A percentile compares a stretch with the other conserved stretches of the same genome.
These are phyloP conservation scores for Platycheirus albimanus DNA, from an alignment of 2,888 invertebrate genomes.

Conservation along the genomic window DNA sequence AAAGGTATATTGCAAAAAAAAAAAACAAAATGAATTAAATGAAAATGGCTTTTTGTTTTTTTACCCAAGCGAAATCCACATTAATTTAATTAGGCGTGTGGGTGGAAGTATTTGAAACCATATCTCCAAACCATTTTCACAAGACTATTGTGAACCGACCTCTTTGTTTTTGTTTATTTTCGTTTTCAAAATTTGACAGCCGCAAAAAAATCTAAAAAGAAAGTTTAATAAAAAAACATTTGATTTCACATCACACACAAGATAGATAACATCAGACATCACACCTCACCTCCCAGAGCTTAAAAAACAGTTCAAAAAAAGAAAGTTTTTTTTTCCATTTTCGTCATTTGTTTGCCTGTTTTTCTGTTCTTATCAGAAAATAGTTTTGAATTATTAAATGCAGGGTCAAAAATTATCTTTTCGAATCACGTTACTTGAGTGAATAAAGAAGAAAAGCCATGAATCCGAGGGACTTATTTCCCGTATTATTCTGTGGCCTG, in stretches of 20 bases:
- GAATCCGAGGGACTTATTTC: conserved; percentile 81
- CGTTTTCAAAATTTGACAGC: conserved; percentile 48
- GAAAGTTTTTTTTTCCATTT: conserved; percentile 60
- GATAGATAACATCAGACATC: too few relatives aligned
- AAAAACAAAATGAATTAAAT: too few relatives aligned
- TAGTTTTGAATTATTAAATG: conserved; percentile 28
- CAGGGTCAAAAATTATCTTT: conserved; percentile 31
- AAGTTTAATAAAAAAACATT: too few relatives aligned
- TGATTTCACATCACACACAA: background rate
- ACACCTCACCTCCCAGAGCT: background rate
- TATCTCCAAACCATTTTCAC: background rate
- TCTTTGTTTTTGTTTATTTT: conserved; percentile 38
- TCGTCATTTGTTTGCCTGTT: background rate
- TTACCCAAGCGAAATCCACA: too few relatives aligned
- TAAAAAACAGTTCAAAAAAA: too few relatives aligned
- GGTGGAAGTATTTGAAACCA: too few relatives aligned
- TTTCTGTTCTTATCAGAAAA: conserved; percentile 52
- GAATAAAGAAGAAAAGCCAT: conserved; percentile 23
- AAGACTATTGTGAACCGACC: conserved; percentile 34
- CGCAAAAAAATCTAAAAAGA: conserved; percentile 35
- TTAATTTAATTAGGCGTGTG: too few relatives aligned
- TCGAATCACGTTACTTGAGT: background rate
- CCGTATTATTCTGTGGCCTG: conserved; percentile 86
- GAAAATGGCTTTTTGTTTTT: too few relatives aligned
- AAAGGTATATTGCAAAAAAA: too few relatives aligned